These are phyloP conservation scores for Hycleus phaleratus DNA, from an alignment of 1,140 invertebrate genomes.

Conservation along the genomic window DNA sequence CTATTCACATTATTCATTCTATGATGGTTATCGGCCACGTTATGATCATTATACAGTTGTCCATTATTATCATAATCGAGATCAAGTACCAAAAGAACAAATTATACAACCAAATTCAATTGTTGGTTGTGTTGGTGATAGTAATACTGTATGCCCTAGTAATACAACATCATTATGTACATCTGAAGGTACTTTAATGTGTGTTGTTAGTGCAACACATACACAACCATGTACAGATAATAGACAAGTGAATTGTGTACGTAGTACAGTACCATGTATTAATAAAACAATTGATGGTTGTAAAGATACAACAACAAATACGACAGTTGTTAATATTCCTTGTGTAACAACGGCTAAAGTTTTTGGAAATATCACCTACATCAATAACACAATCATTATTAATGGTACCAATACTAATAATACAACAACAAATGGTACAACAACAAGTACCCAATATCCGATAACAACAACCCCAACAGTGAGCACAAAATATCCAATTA, in stretches of 20 bases:
- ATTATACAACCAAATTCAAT: conserved; percentile 11
- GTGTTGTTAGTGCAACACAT: conserved; percentile 13
- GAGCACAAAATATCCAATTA: background rate
- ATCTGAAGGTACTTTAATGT: conserved; percentile 21
- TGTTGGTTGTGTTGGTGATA: conserved; percentile 16
- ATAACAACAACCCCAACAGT: background rate
- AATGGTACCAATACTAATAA: background rate
- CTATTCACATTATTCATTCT: conserved; percentile 13
- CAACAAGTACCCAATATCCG: background rate
- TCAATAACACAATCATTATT: conserved; percentile 10
- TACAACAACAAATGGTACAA: background rate
- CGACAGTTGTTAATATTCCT: conserved; percentile 12
- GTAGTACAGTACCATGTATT: conserved; percentile 12
- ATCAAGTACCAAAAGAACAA: conserved; percentile 12
- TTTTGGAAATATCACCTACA: conserved; percentile 3
- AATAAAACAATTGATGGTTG: conserved; percentile 8
- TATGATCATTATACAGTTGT: conserved; percentile 21
- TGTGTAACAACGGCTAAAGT: conserved; percentile 15
- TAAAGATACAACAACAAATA: conserved; percentile 10
- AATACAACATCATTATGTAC: conserved; percentile 21
- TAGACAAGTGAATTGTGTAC: conserved; percentile 8
- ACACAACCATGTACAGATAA: conserved; percentile 18
- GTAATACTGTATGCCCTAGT: conserved; percentile 11
- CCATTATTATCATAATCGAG: conserved; percentile 23
- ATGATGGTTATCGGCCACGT: conserved; percentile 18